These are phyloP conservation scores for Catocala sponsa DNA, from an alignment of 2,888 invertebrate species.

Conservation along the genomic window DNA sequence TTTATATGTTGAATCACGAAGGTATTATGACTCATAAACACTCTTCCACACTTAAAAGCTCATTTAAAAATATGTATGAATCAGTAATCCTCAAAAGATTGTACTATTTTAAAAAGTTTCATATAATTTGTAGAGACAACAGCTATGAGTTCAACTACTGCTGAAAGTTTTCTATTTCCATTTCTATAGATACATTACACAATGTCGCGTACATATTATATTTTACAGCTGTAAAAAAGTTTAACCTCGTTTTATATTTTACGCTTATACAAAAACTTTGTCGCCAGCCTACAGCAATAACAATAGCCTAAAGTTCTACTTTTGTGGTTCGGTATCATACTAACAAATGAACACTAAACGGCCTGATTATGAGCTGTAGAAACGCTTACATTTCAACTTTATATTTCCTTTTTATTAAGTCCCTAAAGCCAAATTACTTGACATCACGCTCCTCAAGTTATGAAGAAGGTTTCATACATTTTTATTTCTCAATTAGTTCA, in stretches of 20 bases:
- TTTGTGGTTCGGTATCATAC: slow-evolving; percentile 25
- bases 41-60: too few species aligned
- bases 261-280: slow-evolving; percentile 28
- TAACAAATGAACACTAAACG: slow-evolving; percentile 39
- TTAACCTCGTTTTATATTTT: slow-evolving; percentile 22
- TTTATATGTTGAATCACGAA: too few species aligned
- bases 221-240: slow-evolving; percentile 27
- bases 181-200: too few species aligned
- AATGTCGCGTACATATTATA: slow-evolving; percentile 2
- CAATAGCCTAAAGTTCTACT: slow-evolving; percentile 23
- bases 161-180: too few species aligned
- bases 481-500: slow-evolving; percentile 21
- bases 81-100: too few species aligned
- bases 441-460: slow-evolving; percentile 11
- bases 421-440: slow-evolving; percentile 14
- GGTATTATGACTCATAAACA: too few species aligned
- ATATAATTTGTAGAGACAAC: too few species aligned
- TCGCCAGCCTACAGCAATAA: slow-evolving; percentile 25
- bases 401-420: slow-evolving; percentile 24
- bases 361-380: slow-evolving; percentile 25
- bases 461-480: slow-evolving; percentile 4
- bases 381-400: slow-evolving; percentile 28
- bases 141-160: too few species aligned
- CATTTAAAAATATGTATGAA: too few species aligned
- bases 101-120: slow-evolving; percentile 1